Conservation (phyloP, 2,113 vertebrate species). For the Amblyopsis rosae region DNA sequence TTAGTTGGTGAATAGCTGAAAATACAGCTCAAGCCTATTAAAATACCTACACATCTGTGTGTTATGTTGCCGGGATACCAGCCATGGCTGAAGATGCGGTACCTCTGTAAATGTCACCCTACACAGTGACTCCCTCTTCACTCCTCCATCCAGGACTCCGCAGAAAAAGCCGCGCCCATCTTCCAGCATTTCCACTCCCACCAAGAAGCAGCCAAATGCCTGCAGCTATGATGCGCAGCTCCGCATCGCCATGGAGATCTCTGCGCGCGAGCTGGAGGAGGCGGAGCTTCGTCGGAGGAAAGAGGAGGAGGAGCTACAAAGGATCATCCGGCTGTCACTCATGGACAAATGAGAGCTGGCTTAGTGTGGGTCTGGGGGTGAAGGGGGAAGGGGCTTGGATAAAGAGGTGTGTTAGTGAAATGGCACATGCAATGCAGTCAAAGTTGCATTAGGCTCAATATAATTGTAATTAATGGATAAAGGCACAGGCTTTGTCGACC, state of each 20-base stretch:
- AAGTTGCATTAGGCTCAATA: slow-evolving; percentile 24
- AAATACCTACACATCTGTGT: too few species aligned
- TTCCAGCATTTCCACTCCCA: slow-evolving; percentile 68
- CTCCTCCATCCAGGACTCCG: slow-evolving; percentile 78
- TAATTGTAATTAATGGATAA: background rate
- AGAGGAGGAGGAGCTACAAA: slow-evolving; percentile 92
- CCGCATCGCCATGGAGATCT: slow-evolving; percentile 93
- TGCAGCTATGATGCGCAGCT: slow-evolving; percentile 90
- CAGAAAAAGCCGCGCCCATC: slow-evolving; percentile 78
- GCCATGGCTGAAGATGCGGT: too few species aligned
- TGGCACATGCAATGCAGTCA: too few species aligned
- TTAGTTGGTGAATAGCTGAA: too few species aligned
- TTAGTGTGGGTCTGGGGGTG: background rate
- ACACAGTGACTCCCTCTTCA: background rate
- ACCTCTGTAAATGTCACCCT: too few species aligned
- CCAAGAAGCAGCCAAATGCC: slow-evolving; percentile 69
- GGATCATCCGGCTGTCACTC: slow-evolving; percentile 92
- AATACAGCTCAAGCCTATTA: too few species aligned
- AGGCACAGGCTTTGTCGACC: background rate
- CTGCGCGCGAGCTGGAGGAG: slow-evolving; percentile 89
- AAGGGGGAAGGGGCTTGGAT: slow-evolving; percentile 32
- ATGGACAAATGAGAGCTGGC: slow-evolving; percentile 84
- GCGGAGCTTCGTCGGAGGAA: slow-evolving; percentile 80
- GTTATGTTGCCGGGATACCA: too few species aligned
- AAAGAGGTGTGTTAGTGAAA: slow-evolving; percentile 16